Conservation (phyloP, 2,113 vertebrate species). For the Epinephelus lanceolatus region DNA sequence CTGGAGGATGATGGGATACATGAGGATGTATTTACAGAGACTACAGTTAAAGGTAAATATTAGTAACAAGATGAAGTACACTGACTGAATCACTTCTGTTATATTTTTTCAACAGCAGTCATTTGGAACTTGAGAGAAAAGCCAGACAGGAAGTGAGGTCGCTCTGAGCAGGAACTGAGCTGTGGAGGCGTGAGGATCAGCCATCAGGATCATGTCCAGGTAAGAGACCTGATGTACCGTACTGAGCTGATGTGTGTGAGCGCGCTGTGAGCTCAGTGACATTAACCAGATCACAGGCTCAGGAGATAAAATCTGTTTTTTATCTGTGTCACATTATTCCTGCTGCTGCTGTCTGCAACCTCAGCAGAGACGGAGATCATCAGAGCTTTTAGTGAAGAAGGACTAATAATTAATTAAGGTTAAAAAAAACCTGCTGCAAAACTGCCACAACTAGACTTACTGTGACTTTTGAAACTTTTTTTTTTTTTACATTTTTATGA, state of each 20-base stretch:
- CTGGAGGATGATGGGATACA: conserved; percentile 75
- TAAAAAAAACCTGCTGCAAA: too few relatives aligned
- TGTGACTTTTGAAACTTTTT: too few relatives aligned
- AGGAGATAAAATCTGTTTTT: conserved; percentile 18
- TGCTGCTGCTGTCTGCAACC: conserved; percentile 2
- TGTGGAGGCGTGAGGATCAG: conserved; percentile 7
- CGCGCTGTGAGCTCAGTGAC: not conserved
- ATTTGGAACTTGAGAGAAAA: conserved; percentile 3
- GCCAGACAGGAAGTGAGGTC: conserved; percentile 1
- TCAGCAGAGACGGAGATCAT: not conserved
- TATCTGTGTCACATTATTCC: conserved; percentile 1
- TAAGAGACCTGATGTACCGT: conserved; percentile 1
- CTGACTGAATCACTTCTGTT: not conserved
- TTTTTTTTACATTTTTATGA: too few relatives aligned
- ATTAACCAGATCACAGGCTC: conserved; percentile 13
- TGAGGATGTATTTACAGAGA: too few relatives aligned
- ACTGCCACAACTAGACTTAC: too few relatives aligned
- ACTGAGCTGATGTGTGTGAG: conserved; percentile 13
- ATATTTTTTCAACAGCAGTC: not conserved
- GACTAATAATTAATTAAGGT: too few relatives aligned
- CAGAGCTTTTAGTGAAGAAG: not conserved
- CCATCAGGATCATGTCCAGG: conserved; percentile 3
- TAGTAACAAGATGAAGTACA: too few relatives aligned
- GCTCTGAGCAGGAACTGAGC: conserved; percentile 29
- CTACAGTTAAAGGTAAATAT: not conserved